Evolutionary conservation across 2,888 invertebrate species (phyloP).

Genomic region (Morpho helenor): DNA sequence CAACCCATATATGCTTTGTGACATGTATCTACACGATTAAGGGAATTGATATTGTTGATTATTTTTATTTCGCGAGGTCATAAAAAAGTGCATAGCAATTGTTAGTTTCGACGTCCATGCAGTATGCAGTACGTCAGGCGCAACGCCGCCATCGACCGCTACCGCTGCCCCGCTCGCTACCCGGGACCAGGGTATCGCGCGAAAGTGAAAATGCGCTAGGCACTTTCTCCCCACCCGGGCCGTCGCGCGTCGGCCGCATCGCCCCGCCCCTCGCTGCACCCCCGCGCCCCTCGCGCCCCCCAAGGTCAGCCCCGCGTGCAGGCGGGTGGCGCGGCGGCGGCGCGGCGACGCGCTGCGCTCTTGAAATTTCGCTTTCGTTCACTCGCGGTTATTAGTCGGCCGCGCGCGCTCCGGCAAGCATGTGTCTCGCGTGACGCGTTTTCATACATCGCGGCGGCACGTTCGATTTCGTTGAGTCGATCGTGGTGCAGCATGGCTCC

Average conservation of each 20-base stretch:
- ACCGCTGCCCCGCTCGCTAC: conserved; percentile 49
- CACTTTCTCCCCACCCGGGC: conserved; percentile 74
- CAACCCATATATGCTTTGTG: too few relatives aligned
- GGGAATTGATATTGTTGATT: too few relatives aligned
- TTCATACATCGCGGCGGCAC: conserved; percentile 51
- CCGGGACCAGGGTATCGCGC: conserved; percentile 38
- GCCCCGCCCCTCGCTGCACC: conserved; percentile 58
- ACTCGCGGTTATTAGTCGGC: conserved; percentile 79
- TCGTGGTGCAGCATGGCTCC: conserved; percentile 71
- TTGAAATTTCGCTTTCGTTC: conserved; percentile 86
- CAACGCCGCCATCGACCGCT: conserved; percentile 32
- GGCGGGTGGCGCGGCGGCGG: conserved; percentile 50
- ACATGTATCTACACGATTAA: too few relatives aligned
- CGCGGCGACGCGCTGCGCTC: conserved; percentile 77
- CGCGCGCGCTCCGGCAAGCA: conserved; percentile 80
- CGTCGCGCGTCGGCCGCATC: conserved; percentile 42
- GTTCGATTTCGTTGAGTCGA: conserved; percentile 67
- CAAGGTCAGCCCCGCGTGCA: conserved; percentile 43
- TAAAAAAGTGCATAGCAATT: conserved; percentile 10
- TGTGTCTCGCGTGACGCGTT: conserved; percentile 79
- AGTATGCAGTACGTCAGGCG: conserved; percentile 18
- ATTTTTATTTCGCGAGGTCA: neutral
- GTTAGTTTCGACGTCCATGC: conserved; percentile 8
- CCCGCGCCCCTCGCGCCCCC: conserved; percentile 42
- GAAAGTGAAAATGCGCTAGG: conserved; percentile 75